Percentiles rank a stretch among this genome's conserved stretches.
Evolutionary conservation across 1,140 invertebrate genomes (phyloP).

Genomic region (Cotesia glomerata): DNA sequence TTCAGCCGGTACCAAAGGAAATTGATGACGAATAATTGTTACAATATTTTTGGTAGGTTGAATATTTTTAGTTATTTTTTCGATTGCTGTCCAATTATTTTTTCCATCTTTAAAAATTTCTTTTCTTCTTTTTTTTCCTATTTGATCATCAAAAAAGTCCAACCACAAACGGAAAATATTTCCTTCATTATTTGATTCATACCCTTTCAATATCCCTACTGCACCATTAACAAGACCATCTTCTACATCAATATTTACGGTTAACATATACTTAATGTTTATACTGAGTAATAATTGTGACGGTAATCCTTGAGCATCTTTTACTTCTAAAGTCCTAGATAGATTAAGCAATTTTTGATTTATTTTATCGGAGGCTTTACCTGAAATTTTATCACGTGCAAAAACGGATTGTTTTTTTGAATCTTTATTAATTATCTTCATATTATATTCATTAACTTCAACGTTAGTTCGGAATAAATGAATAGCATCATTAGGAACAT

Average conservation of each 20-base stretch:
- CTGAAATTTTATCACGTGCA: too few species aligned
- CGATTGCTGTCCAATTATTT: not conserved
- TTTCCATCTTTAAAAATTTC: not conserved
- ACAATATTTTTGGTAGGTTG: not conserved
- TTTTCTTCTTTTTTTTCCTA: conserved; percentile 15
- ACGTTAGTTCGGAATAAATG: too few species aligned
- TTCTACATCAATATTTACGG: conserved; percentile 28
- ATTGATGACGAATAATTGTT: not conserved
- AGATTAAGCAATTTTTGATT: not conserved
- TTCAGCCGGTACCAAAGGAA: conserved; percentile 31
- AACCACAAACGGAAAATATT: conserved; percentile 5
- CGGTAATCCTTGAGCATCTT: not conserved
- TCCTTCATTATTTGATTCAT: conserved; percentile 2
- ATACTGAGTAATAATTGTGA: not conserved
- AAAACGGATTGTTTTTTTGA: too few species aligned
- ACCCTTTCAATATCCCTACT: conserved; percentile 10
- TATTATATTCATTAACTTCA: too few species aligned
- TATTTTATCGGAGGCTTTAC: too few species aligned
- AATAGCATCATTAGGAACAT: too few species aligned
- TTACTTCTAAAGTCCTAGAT: not conserved
- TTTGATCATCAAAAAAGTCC: conserved; percentile 6
- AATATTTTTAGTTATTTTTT: not conserved
- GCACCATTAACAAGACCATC: conserved; percentile 33
- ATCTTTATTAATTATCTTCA: too few species aligned
- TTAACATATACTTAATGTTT: conserved; percentile 29